Evolutionary conservation across 2,113 vertebrate genomes (phyloP), one percentile per base, ranked within the genome.

Genomic region (Lepus europaeus): DNA sequence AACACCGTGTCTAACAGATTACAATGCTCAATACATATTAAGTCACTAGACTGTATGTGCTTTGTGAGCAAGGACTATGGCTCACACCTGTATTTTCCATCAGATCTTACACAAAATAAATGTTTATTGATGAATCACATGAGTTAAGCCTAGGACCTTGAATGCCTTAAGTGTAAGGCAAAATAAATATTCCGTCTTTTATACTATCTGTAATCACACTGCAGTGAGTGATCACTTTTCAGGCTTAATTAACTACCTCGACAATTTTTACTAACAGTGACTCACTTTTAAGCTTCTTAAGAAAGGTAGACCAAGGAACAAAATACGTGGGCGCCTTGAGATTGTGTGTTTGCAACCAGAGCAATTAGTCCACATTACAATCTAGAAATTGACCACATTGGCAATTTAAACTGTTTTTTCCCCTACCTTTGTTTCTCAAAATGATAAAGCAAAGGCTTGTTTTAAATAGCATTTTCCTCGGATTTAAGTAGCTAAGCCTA

Each of bases 231-330:
- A 93, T 85, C 72, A 80, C 63, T 96, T 93, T 93, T 93, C 76
- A 87, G 87, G 80, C 33, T 96, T 70, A 85, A 56, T 91, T 93
- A 87, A 87, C 77, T 90, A 93, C 20, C 77, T 83, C 49, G 31
- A 86, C 36, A 68, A 64, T 90, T 92, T 95, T 93, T 84, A 92
- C 79, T 76, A 89, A 83, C 5, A 20, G 49, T 74, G 78, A 96
- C 78, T 95, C 69, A 86, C 66, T 94, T 95, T 94, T 93, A 92
- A 93, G 81, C 53, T 82, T 85, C 86, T 90, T 92, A 95, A 86
- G 94, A 89, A 96, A 93, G 39, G 69, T 51, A 90, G 64, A n/a
- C 91, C 88, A 91, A 25, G 84, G 68, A 95, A 95, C 70, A 89
- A 90, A 96, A 77, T 22, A 64, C 3, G 63, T 92, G 64, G 91